Conservation (phyloP, 2,888 invertebrate genomes). For the Sesia bembeciformis region DNA sequence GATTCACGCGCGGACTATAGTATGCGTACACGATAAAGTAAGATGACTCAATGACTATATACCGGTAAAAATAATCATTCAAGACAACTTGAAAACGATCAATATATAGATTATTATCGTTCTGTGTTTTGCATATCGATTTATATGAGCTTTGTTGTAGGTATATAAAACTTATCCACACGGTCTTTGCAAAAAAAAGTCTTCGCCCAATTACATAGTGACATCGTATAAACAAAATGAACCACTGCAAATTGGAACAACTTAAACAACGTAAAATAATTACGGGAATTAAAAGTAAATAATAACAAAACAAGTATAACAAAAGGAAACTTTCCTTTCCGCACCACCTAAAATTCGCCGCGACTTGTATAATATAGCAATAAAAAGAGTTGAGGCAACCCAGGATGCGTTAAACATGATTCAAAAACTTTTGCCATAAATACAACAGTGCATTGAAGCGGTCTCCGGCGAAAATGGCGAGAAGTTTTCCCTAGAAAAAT, state of each 20-base stretch:
- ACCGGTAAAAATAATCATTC: too few relatives aligned
- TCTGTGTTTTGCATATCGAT: too few relatives aligned
- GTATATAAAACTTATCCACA: too few relatives aligned
- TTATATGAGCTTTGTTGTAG: too few relatives aligned
- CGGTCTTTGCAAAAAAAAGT: too few relatives aligned
- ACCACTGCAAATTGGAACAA: conserved; percentile 41
- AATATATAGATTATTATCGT: too few relatives aligned
- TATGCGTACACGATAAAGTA: too few relatives aligned
- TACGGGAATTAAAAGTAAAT: neutral
- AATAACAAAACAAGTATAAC: neutral
- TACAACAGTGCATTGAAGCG: conserved; percentile 7
- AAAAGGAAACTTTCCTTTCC: neutral
- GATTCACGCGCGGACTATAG: too few relatives aligned
- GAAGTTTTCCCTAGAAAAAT: conserved; percentile 18
- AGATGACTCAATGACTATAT: too few relatives aligned
- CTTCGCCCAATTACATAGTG: too few relatives aligned
- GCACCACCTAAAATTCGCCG: conserved; percentile 1
- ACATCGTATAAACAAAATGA: too few relatives aligned
- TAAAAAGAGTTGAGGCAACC: conserved; percentile 18
- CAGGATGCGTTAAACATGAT: conserved; percentile 16
- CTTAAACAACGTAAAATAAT: neutral
- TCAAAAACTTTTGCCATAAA: conserved; percentile 8
- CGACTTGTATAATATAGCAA: conserved; percentile 22
- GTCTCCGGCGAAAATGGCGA: neutral
- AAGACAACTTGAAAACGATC: too few relatives aligned